A percentile compares a stretch with the other conserved stretches of the same genome.
These are phyloP conservation scores for Tinea trinotella DNA, from an alignment of 2,888 invertebrate genomes.

Conservation along the genomic window DNA sequence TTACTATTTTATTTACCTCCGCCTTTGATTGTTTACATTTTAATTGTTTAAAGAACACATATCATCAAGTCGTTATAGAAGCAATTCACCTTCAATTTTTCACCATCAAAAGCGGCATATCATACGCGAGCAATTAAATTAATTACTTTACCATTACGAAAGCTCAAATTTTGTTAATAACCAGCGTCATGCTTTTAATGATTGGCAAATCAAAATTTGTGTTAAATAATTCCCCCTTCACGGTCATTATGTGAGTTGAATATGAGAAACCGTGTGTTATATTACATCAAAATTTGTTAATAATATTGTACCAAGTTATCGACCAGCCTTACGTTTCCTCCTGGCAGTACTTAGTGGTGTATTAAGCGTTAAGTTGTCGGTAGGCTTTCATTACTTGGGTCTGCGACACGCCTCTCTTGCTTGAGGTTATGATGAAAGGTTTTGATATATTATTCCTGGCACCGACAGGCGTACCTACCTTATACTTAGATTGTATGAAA, in stretches of 20 bases:
- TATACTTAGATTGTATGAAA: conserved; percentile 15
- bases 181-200: not conserved
- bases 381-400: conserved; percentile 43
- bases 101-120: not conserved
- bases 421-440: conserved; percentile 18
- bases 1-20: no score
- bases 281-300: conserved; percentile 44
- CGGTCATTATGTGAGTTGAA: conserved; percentile 38
- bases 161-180: conserved; percentile 8
- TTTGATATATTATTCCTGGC: conserved; percentile 15
- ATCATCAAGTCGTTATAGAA: no score
- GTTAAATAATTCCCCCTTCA: conserved; percentile 43
- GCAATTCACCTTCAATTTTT: not conserved
- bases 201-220: conserved; percentile 4
- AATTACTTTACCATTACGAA: conserved; percentile 1
- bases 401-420: conserved; percentile 15
- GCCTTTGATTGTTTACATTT: no score
- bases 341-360: conserved; percentile 43
- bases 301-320: conserved; percentile 37
- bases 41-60: no score
- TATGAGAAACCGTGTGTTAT: not conserved
- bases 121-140: not conserved
- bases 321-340: conserved; percentile 27
- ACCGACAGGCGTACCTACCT: conserved; percentile 1
- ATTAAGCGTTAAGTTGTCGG: conserved; percentile 54